Conservation (phyloP, 2,113 vertebrate species). For the Oreochromis tanganicae region DNA sequence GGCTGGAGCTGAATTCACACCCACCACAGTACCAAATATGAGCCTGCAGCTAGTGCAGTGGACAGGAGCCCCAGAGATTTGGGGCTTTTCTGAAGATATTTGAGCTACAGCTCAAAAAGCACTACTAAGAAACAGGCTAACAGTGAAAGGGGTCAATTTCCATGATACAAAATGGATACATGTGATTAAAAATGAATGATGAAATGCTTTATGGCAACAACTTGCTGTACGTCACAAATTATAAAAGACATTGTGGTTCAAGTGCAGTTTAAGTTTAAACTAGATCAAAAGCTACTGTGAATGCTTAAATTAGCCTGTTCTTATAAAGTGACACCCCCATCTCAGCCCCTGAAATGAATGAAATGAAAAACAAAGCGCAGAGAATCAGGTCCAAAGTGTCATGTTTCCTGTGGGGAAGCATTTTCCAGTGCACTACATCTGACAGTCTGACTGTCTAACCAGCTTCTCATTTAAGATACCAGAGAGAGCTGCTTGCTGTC, state of each 20-base stretch:
- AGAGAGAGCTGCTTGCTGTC: neutral
- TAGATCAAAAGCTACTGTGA: neutral
- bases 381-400: conserved; percentile 7
- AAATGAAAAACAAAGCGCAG: neutral
- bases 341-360: neutral
- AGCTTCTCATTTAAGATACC: conserved; percentile 16
- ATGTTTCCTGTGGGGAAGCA: conserved; percentile 6
- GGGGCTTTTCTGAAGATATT: neutral
- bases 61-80: neutral
- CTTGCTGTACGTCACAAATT: neutral
- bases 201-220: neutral
- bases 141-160: neutral
- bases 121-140: neutral
- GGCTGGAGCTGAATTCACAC: conserved; percentile 24
- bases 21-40: conserved; percentile 24
- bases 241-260: neutral
- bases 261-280: neutral
- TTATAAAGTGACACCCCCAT: neutral
- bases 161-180: neutral
- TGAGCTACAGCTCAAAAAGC: neutral
- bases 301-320: neutral
- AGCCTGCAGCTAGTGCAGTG: neutral
- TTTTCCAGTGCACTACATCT: neutral
- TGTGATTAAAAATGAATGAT: neutral
- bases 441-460: conserved; percentile 17